Base-by-base conservation (phyloP, 2,888 invertebrate genomes). In the Tiphia femorata region DNA sequence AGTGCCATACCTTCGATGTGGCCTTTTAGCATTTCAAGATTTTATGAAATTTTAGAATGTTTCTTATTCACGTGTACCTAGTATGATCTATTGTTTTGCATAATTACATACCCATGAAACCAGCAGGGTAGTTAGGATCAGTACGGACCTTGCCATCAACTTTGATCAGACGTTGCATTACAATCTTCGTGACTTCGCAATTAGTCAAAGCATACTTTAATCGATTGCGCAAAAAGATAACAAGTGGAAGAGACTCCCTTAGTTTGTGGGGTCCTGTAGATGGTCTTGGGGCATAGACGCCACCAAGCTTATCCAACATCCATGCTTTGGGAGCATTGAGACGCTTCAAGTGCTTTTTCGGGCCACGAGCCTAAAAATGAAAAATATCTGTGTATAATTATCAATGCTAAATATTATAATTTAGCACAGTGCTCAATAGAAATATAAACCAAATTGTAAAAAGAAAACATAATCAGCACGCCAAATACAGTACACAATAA, bases 241-340 rank as follows among this genome's bases (percentile, higher is more conserved):
- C 93, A 68, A 99, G 87, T 23, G 99, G 99, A 72, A 99, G 87
- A 52, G 97, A 98, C 86, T 99, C 99, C 75, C 98, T 90, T 72
- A 98, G 86, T 85, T 97, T 98, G 89, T 99, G 99, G 58, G 99
- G 98, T 56, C 99, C 99, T 69, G 96, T 93, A 82, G 95, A 95
- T 62, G 99, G 98, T 79, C 97, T 92, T 65, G 98, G 98, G 72
- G 99, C 98, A 84, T 96, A 98, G 57, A 95, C 96, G 82, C 98
- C 98, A 68, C 97, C 96, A 78, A 98, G 87, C 87, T 99, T 99
- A 89, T 98, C 98, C 90, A 99, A 91, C 98, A 99, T 98, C 99
- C 99, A 99, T 93, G 98, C 96, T 87, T 97, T 98, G 8, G 99
- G 99, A 58, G 99, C 99, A 85, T 95, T 93, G 81, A 99, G 89